These are phyloP conservation scores for Atethmia centrago DNA, from an alignment of 2,888 invertebrate genomes.

Conservation along the genomic window DNA sequence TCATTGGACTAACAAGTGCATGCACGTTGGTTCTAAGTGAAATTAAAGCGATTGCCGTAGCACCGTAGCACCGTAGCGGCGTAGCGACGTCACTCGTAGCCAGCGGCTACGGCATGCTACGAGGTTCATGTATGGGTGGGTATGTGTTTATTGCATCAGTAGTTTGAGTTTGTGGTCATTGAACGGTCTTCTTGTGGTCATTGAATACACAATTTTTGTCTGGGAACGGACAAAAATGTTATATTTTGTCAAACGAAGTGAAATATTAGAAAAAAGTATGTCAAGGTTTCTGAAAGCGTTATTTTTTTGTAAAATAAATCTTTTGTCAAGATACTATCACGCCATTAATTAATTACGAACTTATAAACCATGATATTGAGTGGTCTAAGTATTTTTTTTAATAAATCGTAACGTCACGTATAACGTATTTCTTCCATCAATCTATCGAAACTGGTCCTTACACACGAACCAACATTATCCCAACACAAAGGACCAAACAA, in stretches of 20 bases:
- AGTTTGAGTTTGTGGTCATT: constrained; percentile 28
- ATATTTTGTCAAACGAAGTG: background rate
- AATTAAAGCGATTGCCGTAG: constrained; percentile 57
- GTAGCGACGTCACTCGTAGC: constrained; percentile 60
- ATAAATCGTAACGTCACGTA: background rate
- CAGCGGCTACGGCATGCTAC: constrained; percentile 51
- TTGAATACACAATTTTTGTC: background rate
- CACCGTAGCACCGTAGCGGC: constrained; percentile 50
- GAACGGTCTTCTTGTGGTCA: no score
- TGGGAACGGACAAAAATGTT: background rate
- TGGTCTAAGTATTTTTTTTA: background rate
- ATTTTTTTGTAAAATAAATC: background rate
- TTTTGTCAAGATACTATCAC: background rate
- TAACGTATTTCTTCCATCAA: constrained; percentile 8
- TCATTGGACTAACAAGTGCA: constrained; percentile 53
- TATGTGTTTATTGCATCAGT: constrained; percentile 21
- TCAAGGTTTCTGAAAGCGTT: background rate
- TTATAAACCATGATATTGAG: no score
- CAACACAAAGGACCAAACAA: constrained; percentile 48
- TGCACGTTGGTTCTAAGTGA: constrained; percentile 44
- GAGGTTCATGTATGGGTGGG: constrained; percentile 16
- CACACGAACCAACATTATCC: background rate
- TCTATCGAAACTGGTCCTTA: constrained; percentile 13
- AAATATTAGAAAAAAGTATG: no score
- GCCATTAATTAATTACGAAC: background rate